Conservation (phyloP, 2,113 vertebrate species). For the Pelmatolapia mariae region DNA sequence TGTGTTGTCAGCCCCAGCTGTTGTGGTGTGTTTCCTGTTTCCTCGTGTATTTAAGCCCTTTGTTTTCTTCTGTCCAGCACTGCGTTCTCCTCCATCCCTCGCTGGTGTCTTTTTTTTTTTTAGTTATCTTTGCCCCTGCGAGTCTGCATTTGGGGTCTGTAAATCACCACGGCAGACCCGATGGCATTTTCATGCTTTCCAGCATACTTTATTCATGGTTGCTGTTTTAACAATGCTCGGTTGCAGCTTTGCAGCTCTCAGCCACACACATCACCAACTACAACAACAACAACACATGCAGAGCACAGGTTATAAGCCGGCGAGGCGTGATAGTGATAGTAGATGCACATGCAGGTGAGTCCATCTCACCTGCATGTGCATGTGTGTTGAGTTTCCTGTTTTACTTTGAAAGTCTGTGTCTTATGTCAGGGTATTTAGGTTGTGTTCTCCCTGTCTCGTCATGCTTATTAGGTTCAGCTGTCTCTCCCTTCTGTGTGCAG, state of each 20-base stretch:
- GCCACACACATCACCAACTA: background rate
- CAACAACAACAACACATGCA: background rate
- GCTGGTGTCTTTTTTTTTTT: background rate
- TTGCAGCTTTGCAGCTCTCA: background rate
- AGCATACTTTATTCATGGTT: background rate
- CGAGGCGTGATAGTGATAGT: accelerated
- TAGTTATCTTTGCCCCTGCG: background rate
- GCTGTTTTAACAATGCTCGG: background rate
- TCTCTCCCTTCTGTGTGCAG: background rate
- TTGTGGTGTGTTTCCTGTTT: background rate
- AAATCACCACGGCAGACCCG: accelerated
- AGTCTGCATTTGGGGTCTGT: background rate
- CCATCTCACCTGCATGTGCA: background rate
- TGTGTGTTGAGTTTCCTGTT: background rate
- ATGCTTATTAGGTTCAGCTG: background rate
- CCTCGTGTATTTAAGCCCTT: background rate
- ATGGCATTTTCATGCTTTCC: background rate
- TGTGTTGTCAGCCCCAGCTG: background rate
- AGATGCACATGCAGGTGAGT: background rate
- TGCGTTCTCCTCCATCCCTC: accelerated
- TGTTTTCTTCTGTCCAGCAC: background rate
- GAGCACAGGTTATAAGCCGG: background rate
- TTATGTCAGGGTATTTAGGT: background rate
- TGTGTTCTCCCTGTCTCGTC: accelerated
- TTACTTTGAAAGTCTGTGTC: background rate